Base-by-base conservation (phyloP, 2,113 vertebrate species). In the Hippocampus barbouri region DNA sequence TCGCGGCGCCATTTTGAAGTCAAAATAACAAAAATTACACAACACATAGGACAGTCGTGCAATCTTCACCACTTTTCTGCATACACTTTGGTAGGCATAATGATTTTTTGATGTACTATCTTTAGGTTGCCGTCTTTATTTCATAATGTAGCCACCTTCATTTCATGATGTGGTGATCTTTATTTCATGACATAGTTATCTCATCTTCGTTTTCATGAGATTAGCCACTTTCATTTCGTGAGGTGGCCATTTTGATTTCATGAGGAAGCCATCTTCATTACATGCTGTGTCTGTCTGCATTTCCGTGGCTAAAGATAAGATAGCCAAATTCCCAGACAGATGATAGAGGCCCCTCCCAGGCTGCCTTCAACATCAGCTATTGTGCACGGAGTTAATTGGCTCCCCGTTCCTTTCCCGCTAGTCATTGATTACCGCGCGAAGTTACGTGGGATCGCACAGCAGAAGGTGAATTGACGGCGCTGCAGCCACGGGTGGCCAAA, bases 351-450 rank as follows among this genome's bases (percentile, higher is more conserved):
- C 66, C 2, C 73, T 65, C 70, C 69, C 63, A 62, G 60, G 65
- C 69, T 51, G 61, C 40, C 76, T 68, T 73, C 30, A n/a, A 53
- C 66, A 10, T 40, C 69, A 51, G 77, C 69, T 45, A 65, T 49
- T 43, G 71, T 56, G 64, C 57, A 62, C 76, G 47, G 67, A 76
- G 84, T 67, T 83, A 81, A 82, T 87, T 84, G 82, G 71, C 79
- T 84, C 80, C 79, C 81, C 76, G 78, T 77, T 84, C 83, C 74
- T 80, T 74, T 72, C 74, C 65, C 74, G 73, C 74, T 63, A 69
- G 73, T 65, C 82, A 89, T 89, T 86, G 85, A 88, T 90, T 82
- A 82, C 69, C 79, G 79, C 64, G 75, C 79, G 75, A 76, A 66
- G 66, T 70, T 73, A 60, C 75, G 76, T 64, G 75, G 73, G 67